Conservation (phyloP, 2,113 vertebrate species). For the Coreoperca whiteheadi region DNA sequence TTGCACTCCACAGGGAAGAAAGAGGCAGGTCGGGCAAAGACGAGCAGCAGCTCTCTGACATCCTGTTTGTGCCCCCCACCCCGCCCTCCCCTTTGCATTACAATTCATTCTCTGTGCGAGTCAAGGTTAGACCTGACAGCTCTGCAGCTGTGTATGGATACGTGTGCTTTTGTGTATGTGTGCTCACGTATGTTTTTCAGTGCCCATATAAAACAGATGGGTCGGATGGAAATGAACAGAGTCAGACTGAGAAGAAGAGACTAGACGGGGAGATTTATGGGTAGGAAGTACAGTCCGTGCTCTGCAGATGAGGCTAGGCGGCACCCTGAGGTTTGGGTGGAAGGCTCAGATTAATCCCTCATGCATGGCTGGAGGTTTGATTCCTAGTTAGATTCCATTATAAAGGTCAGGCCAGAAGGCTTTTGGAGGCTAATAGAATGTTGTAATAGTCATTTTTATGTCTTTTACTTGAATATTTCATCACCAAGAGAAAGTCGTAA, state of each 20-base stretch:
- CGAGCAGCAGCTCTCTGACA: constrained; percentile 66
- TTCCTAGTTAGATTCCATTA: constrained; percentile 53
- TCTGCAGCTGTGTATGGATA: constrained; percentile 54
- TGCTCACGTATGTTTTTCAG: constrained; percentile 31
- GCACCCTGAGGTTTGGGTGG: constrained; percentile 26
- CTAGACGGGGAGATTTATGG: constrained; percentile 40
- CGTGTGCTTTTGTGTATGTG: constrained; percentile 38
- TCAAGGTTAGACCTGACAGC: constrained; percentile 77
- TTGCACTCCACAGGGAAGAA: constrained; percentile 54
- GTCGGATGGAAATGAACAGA: constrained; percentile 55
- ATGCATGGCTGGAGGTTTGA: constrained; percentile 54
- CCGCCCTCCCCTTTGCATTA: constrained; percentile 60
- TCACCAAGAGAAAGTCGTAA: neutral
- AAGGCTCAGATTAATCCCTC: constrained; percentile 34
- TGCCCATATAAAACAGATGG: constrained; percentile 55
- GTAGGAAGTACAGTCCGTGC: constrained; percentile 15
- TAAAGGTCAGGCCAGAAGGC: constrained; percentile 43
- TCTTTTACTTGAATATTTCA: constrained; percentile 36
- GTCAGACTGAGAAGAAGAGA: constrained; percentile 26
- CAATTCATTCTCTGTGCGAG: constrained; percentile 61
- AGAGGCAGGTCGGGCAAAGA: constrained; percentile 52
- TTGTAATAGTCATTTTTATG: constrained; percentile 11
- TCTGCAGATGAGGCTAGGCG: constrained; percentile 18
- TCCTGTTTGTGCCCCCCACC: constrained; percentile 64
- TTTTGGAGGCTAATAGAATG: constrained; percentile 34